Conservation (phyloP, 2,888 invertebrate genomes). For the Ormyrus nitidulus region DNA sequence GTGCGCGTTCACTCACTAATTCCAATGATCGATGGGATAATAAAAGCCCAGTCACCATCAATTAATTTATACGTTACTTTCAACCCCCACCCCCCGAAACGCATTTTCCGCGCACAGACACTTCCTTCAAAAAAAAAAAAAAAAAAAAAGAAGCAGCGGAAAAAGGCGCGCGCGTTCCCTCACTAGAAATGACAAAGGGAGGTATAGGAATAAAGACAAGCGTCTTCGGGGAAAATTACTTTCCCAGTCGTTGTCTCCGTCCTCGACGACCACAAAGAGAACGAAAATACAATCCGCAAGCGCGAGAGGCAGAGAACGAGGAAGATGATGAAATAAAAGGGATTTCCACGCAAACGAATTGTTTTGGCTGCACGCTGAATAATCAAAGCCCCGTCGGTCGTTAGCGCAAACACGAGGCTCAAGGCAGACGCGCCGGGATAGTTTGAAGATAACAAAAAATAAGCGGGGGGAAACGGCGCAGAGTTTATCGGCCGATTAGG, state of each 20-base stretch:
- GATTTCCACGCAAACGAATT: neutral
- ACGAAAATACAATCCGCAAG: constrained; percentile 16
- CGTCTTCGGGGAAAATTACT: constrained; percentile 19
- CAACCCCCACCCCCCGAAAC: neutral
- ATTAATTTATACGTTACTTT: constrained; percentile 33
- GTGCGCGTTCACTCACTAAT: constrained; percentile 2
- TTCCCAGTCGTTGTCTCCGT: neutral
- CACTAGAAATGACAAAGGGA: constrained; percentile 7
- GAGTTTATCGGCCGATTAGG: constrained; percentile 45
- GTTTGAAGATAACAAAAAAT: constrained; percentile 18
- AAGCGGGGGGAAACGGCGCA: constrained; percentile 3
- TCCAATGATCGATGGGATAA: constrained; percentile 45
- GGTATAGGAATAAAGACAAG: neutral
- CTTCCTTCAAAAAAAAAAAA: constrained; percentile 30
- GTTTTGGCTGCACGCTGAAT: constrained; percentile 41
- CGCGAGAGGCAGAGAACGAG: neutral
- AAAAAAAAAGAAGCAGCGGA: constrained; percentile 1
- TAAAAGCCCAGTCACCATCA: constrained; percentile 43
- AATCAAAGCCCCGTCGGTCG: constrained; percentile 50
- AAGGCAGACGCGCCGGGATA: neutral
- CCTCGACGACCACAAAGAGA: neutral
- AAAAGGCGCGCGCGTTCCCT: neutral
- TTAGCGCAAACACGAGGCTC: constrained; percentile 21
- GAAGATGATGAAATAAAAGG: neutral
- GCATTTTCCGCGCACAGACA: constrained; percentile 15